Conservation (phyloP, 2,797 vertebrate genomes). For the Otus scops region DNA sequence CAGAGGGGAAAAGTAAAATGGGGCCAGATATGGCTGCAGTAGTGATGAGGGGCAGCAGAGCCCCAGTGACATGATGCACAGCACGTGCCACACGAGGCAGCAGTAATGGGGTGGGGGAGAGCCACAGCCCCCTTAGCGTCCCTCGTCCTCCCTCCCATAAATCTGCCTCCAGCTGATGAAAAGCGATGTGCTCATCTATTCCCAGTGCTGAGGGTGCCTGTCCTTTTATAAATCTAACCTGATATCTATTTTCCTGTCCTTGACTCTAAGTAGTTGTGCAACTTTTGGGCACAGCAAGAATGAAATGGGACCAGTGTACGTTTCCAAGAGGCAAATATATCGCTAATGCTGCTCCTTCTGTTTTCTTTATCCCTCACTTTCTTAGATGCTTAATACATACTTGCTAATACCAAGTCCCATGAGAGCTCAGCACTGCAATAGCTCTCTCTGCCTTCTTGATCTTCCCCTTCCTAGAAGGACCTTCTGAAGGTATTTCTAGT, state of each 20-base stretch:
- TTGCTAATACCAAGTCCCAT: not conserved
- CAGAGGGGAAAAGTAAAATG: not conserved
- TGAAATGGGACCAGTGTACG: not conserved
- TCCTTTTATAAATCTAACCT: not conserved
- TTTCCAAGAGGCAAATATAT: not conserved
- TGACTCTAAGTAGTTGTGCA: not conserved
- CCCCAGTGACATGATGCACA: not conserved
- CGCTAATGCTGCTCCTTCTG: not conserved
- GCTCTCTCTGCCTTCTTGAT: not conserved
- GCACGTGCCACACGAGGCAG: accelerated
- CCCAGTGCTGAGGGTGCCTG: not conserved
- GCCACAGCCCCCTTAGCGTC: not conserved
- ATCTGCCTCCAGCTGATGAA: not conserved
- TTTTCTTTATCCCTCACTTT: not conserved
- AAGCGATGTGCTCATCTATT: not conserved
- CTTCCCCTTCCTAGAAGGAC: not conserved
- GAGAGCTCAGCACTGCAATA: not conserved
- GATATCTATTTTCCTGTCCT: not conserved
- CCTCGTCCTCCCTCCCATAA: not conserved
- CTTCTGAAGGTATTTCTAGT: not conserved
- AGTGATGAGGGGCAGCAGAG: not conserved
- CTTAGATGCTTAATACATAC: not conserved
- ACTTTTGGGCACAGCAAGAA: not conserved
- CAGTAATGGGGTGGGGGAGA: accelerated
- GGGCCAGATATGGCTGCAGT: accelerated